Conservation (phyloP, 2,113 vertebrate species). For the Vulpes lagopus region DNA sequence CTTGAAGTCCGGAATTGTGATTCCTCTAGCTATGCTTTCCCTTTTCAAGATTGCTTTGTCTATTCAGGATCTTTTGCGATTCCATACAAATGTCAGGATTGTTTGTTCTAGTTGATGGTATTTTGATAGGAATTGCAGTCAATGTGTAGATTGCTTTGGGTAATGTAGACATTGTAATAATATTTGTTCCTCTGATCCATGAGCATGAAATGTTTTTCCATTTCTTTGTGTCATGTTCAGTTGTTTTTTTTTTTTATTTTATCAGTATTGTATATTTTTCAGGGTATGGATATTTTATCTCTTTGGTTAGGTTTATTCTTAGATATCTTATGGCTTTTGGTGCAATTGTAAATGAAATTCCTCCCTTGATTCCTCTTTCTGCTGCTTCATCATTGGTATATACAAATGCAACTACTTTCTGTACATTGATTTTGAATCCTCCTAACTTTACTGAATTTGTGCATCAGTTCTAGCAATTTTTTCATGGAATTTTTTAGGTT, state of each 20-base stretch:
- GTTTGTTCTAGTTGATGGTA: background rate
- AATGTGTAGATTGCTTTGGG: background rate
- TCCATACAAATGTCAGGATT: background rate
- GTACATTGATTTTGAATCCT: background rate
- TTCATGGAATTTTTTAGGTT: background rate
- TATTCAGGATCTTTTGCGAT: background rate
- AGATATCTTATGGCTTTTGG: background rate
- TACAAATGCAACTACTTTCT: background rate
- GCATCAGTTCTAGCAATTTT: background rate
- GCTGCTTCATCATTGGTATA: background rate
- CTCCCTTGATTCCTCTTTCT: background rate
- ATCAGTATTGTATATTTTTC: background rate
- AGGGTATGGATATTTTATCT: background rate
- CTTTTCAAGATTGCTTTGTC: background rate
- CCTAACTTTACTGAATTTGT: background rate
- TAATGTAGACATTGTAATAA: background rate
- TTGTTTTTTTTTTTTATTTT: background rate
- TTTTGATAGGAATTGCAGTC: background rate
- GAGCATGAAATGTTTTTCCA: background rate
- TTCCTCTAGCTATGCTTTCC: background rate
- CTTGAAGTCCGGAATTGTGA: background rate
- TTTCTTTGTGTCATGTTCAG: background rate
- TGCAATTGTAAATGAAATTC: background rate
- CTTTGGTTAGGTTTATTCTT: background rate
- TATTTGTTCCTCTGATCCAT: background rate